phyloP scores from a whole-genome alignment of 2,797 vertebrate species.

The Remorina albescens region DNA sequence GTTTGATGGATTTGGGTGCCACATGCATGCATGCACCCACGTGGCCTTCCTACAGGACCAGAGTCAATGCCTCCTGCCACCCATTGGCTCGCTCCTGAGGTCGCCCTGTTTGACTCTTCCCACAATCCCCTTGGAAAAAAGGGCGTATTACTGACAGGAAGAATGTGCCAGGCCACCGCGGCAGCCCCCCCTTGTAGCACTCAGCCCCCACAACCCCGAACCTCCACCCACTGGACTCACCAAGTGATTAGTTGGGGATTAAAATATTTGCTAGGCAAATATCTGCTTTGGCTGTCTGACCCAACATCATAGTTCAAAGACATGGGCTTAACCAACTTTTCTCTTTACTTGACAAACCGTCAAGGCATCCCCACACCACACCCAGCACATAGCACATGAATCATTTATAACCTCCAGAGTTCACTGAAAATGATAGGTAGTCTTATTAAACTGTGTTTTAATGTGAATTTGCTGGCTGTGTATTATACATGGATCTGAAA shows the following conservation, averaged over 20 bases:
- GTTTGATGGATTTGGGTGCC: conserved; percentile 46
- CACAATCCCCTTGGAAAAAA: conserved; percentile 80
- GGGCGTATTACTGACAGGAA: conserved; percentile 79
- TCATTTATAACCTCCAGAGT: conserved; percentile 41
- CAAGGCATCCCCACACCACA: conserved; percentile 71
- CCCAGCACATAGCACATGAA: conserved; percentile 61
- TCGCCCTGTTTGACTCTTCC: conserved; percentile 79
- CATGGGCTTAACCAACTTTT: conserved; percentile 80
- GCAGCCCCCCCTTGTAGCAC: conserved; percentile 54
- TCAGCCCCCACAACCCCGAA: conserved; percentile 45
- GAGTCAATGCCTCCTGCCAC: conserved; percentile 56
- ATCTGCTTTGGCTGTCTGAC: conserved; percentile 92
- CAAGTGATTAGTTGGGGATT: conserved; percentile 99
- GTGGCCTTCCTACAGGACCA: conserved; percentile 57
- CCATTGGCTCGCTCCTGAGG: conserved; percentile 59
- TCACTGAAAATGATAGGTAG: conserved; percentile 9
- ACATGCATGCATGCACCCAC: conserved; percentile 61
- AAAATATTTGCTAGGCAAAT: conserved; percentile 99
- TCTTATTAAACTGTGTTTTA: conserved; percentile 28
- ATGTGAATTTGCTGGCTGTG: conserved; percentile 22
- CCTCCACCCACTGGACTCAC: conserved; percentile 87
- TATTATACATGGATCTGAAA: conserved; percentile 33
- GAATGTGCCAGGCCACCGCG: conserved; percentile 84
- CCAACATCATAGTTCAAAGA: conserved; percentile 86
- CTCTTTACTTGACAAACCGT: conserved; percentile 80